Evolutionary conservation across 1,140 invertebrate genomes (phyloP), one percentile per base, ranked within the genome.

Genomic region (Drosophila kurseongensis): DNA sequence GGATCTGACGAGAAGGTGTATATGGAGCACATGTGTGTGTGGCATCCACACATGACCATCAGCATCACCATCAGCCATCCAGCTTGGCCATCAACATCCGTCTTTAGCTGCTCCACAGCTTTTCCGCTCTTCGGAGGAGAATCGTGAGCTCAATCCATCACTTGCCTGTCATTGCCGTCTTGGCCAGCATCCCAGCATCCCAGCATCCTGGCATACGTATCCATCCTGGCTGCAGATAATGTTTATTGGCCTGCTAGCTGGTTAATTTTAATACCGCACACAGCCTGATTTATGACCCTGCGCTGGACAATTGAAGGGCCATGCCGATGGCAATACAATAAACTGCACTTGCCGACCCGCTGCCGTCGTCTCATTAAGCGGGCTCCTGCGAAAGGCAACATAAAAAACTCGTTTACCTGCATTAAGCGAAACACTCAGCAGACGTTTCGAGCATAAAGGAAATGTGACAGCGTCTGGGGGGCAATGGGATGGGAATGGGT

Each of bases 391-490:
- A 55, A 55, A 32, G 78, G 78, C 63, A 73, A 76, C 75, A 86
- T 86, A 86, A 86, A 86, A 86, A 86, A 83, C 83, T 86, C 83
- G 83, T 86, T 86, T 86, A 89, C 83, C 83, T 86, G 83, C 83
- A 88, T 88, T 88, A 86, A 83, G 79, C 79, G 79, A 86, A 86
- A 88, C 83, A 86, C 83, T 86, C 83, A 77, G 60, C 83, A 83
- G 83, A 88, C 79, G 75, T 59, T 79, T 88, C 41, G 47, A 68
- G 83, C 79, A 88, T 88, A 88, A 88, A 83, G 83, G 79, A 79
- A 86, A 86, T 86, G 83, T 86, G 83, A 86, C 83, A 88, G 80
- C 44, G 18, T 67, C 65, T 62, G 51, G 52, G 50, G 35, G 14
- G 18, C 6, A 16, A 10, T 8, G 3, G 36, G 35, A 8, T 32